Base-by-base conservation (phyloP, 92 coral and sea anemone species). In the Palythoa grandis region DNA sequence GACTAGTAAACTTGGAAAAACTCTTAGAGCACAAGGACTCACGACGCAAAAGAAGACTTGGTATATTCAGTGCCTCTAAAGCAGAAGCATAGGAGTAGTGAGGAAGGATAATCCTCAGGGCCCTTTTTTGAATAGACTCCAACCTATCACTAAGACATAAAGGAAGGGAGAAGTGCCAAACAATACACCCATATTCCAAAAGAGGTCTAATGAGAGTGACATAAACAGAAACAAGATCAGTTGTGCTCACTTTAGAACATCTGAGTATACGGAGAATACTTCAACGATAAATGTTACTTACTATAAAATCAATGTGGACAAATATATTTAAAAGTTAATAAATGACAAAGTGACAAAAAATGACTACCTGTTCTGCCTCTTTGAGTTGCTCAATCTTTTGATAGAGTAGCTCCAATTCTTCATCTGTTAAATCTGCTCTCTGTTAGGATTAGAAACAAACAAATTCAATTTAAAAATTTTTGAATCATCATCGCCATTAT, bases 351-450 rank as follows among this genome's bases (percentile, higher is more conserved):
- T 19, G 24, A n/a, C 22, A 8, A 19, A 19, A 19, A 8, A 7
- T 63, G 11, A 80, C 85, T 40, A 92, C 98, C 91, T 87, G 89
- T 72, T 94, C 95, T 70, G 98, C 95, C 47, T 90, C 90, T 74
- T 91, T 91, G 6, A 94, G 89, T 73, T 94, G 94, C 22, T 92
- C 89, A 22, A 94, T 86, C 83, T 94, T 94, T 43, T 56, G 87
- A 57, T 91, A 82, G 37, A 94, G 83, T 23, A 89, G 67, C 38
- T 92, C 90, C 70, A 94, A 74, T 35, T 94, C 95, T 35, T 92
- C 95, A 10, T 71, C 89, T 6, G 95, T 76, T 70, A 91, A 77
- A 83, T 90, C 95, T 8, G 89, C 89, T 23, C 74, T 83, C 92
- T 92, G 88, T 72, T 24, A 77, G 14, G 16, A 67, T 65, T 13